These are phyloP conservation scores for Luehdorfia chinensis DNA, from an alignment of 1,140 invertebrate genomes.

Conservation along the genomic window DNA sequence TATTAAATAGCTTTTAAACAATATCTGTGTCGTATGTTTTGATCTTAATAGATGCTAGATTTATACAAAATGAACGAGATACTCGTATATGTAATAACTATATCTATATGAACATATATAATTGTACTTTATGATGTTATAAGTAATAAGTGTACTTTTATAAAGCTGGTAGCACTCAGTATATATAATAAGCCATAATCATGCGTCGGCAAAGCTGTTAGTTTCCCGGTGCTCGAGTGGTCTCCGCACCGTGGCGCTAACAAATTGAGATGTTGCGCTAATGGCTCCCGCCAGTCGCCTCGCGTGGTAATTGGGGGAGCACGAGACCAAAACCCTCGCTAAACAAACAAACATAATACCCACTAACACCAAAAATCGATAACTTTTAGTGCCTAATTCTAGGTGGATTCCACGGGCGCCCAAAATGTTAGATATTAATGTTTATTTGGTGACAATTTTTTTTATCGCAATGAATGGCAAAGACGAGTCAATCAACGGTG, in stretches of 20 bases:
- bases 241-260: conserved; percentile 33
- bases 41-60: too few relatives aligned
- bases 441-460: conserved; percentile 25
- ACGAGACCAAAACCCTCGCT: conserved; percentile 40
- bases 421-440: conserved; percentile 29
- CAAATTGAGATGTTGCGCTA: conserved; percentile 48
- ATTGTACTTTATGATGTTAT: too few relatives aligned
- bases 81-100: too few relatives aligned
- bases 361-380: conserved; percentile 38
- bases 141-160: too few relatives aligned
- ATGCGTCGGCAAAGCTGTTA: conserved; percentile 2
- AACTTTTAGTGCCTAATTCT: conserved; percentile 19
- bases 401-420: conserved; percentile 21
- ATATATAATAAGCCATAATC: neutral
- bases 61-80: too few relatives aligned
- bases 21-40: too few relatives aligned
- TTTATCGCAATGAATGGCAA: conserved; percentile 37
- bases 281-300: conserved; percentile 32
- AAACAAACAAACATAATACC: conserved; percentile 33
- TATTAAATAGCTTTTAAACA: too few relatives aligned
- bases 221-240: conserved; percentile 13
- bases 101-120: too few relatives aligned
- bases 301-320: conserved; percentile 42
- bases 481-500: conserved; percentile 53
- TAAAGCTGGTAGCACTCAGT: too few relatives aligned